Evolutionary conservation across 2,113 vertebrate species (phyloP).

Genomic region (Ptyas mucosa): DNA sequence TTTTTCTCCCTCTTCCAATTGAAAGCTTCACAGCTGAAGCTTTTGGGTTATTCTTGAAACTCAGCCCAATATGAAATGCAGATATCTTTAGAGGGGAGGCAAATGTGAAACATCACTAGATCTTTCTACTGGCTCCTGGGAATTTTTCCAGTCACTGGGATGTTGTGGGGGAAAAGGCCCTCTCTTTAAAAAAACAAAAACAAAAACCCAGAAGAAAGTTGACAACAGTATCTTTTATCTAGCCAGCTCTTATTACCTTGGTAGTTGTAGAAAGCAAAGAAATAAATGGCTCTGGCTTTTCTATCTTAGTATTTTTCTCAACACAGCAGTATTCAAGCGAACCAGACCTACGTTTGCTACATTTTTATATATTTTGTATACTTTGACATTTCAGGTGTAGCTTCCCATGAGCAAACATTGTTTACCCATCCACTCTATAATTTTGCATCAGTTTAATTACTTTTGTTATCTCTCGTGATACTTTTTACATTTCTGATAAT

Average conservation of each 20-base stretch:
- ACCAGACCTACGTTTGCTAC: constrained; percentile 11
- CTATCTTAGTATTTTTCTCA: constrained; percentile 19
- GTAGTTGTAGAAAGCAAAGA: constrained; percentile 51
- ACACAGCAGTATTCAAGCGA: neutral
- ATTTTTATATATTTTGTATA: neutral
- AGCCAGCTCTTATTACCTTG: constrained; percentile 48
- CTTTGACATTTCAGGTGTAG: neutral
- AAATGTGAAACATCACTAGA: neutral
- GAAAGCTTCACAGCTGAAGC: neutral
- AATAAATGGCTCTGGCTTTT: constrained; percentile 43
- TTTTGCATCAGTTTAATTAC: neutral
- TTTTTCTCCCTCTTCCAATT: neutral
- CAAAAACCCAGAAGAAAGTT: neutral
- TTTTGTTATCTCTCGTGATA: neutral
- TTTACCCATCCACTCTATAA: neutral
- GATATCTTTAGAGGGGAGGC: neutral
- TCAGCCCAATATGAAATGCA: neutral
- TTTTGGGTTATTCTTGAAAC: neutral
- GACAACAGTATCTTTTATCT: constrained; percentile 38
- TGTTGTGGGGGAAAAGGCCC: constrained; percentile 38
- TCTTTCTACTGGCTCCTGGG: neutral
- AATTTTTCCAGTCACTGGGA: neutral
- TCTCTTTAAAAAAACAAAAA: constrained; percentile 25
- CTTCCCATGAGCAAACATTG: neutral
- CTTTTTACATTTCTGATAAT: neutral